Evolutionary conservation across 2,797 vertebrate genomes (phyloP).

Genomic region (Amazonetta brasiliensis): DNA sequence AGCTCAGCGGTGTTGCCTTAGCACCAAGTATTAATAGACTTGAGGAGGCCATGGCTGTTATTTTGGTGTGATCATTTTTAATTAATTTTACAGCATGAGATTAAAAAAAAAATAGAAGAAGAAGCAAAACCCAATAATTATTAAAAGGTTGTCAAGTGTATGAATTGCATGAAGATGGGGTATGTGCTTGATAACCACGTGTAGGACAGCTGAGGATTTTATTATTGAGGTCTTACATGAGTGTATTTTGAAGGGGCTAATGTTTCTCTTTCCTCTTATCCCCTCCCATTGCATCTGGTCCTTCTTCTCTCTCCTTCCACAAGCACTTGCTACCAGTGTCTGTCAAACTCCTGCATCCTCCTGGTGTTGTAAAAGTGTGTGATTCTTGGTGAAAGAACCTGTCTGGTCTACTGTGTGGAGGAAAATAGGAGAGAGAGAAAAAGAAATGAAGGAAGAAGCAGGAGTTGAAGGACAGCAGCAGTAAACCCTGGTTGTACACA

Average conservation of each 20-base stretch:
- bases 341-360: not conserved
- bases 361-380: not conserved
- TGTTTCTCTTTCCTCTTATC: not conserved
- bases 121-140: not conserved
- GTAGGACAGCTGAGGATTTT: not conserved
- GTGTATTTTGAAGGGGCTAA: not conserved
- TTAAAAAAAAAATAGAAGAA: not conserved
- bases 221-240: not conserved
- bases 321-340: not conserved
- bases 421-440: not conserved
- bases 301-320: not conserved
- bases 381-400: not conserved
- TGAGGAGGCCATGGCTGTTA: not conserved
- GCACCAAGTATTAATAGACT: slow-evolving; percentile 63
- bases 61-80: slow-evolving; percentile 25
- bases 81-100: slow-evolving; percentile 38
- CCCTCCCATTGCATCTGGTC: not conserved
- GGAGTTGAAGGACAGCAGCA: not conserved
- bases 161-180: not conserved
- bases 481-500: not conserved
- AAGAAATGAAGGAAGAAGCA: not conserved
- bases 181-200: not conserved
- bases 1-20: slow-evolving; percentile 54
- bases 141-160: not conserved
- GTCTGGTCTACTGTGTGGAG: not conserved